Evolutionary conservation across 2,888 invertebrate genomes (phyloP).

Genomic region (Heliconius cydno): DNA sequence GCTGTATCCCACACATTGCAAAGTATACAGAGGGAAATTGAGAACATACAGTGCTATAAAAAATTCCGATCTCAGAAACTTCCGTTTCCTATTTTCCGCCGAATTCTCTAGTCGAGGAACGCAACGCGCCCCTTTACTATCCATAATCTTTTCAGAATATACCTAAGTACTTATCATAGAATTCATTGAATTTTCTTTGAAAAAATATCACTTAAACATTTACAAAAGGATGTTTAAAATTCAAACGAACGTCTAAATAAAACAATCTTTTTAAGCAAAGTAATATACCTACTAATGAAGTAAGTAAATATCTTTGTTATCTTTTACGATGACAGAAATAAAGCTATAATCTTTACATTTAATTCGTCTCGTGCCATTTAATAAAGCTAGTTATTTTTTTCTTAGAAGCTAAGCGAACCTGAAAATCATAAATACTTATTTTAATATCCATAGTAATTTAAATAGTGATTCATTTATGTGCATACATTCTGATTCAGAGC

Average conservation of each 20-base stretch:
- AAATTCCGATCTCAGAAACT: no score
- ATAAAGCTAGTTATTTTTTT: conserved; percentile 6
- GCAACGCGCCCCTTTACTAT: no score
- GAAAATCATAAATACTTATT: conserved; percentile 15
- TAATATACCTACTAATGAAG: no score
- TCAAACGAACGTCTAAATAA: no score
- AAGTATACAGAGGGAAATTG: no score
- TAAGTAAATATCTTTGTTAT: neutral
- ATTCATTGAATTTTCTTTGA: no score
- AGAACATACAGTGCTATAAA: no score
- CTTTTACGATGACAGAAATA: conserved; percentile 5
- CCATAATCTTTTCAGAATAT: no score
- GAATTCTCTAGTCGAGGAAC: no score
- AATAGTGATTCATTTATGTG: conserved; percentile 8
- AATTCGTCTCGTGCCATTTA: conserved; percentile 14
- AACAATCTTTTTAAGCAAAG: neutral
- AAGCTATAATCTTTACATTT: conserved; percentile 1
- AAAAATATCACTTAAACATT: neutral
- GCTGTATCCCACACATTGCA: no score
- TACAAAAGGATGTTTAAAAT: neutral
- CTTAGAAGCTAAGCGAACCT: neutral
- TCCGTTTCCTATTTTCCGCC: no score
- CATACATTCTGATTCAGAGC: conserved; percentile 3
- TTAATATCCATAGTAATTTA: neutral
- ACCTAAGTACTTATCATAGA: no score